Percentiles rank a stretch among this genome's conserved stretches.
Evolutionary conservation across 2,113 vertebrate species (phyloP).

Genomic region (Odontesthes bonariensis): DNA sequence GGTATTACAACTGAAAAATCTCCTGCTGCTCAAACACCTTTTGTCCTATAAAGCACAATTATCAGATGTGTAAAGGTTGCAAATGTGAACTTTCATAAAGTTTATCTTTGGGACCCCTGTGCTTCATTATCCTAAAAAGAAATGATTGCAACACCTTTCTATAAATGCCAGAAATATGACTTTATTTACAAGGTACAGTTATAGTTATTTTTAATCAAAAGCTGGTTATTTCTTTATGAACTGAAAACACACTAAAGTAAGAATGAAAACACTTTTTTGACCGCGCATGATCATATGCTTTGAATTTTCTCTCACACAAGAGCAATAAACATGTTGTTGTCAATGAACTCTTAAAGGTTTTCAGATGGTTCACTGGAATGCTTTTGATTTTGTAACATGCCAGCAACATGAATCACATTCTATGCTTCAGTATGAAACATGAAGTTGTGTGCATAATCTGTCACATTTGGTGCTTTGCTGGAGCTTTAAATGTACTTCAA

Average conservation of each 20-base stretch:
- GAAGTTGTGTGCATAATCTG: background rate
- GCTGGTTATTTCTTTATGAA: constrained; percentile 2
- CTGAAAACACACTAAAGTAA: background rate
- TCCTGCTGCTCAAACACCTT: background rate
- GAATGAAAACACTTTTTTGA: constrained; percentile 12
- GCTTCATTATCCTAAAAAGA: background rate
- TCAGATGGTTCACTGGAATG: constrained; percentile 33
- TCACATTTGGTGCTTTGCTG: constrained; percentile 16
- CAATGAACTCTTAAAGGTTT: constrained; percentile 22
- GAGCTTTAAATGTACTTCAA: background rate
- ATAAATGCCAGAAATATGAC: background rate
- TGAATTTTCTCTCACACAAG: constrained; percentile 36
- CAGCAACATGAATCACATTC: constrained; percentile 5
- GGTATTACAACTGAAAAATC: background rate
- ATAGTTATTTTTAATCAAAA: constrained; percentile 26
- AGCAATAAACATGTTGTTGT: constrained; percentile 39
- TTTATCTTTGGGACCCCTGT: background rate
- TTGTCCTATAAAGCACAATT: background rate
- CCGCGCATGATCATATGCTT: constrained; percentile 42
- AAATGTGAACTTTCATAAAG: too few species aligned
- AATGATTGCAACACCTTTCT: too few species aligned
- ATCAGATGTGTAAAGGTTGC: background rate
- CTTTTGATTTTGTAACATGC: constrained; percentile 16
- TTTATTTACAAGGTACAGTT: constrained; percentile 6
- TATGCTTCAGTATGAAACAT: constrained; percentile 12